Evolutionary conservation across 2,113 vertebrate genomes (phyloP), one percentile per base, ranked within the genome.

Genomic region (Apodemus speciosus): DNA sequence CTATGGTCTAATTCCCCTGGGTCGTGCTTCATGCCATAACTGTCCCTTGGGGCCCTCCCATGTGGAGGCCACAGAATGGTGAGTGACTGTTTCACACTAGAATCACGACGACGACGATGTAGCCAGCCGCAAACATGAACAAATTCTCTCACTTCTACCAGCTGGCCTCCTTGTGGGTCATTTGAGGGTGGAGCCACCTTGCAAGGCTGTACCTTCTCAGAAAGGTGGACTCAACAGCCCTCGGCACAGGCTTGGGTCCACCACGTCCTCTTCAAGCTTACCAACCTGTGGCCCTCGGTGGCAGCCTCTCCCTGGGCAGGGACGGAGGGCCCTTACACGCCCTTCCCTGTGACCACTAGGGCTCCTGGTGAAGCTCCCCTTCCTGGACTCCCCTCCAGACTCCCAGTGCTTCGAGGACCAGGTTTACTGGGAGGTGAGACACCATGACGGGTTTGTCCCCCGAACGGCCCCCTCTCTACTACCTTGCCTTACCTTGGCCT

Each of bases 341-440:
- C 38, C 14, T 51, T 30, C 91, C 35, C 88, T 25, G 1, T 72
- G 85, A 9, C 46, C 9, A n/a, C 43, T 92, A 99, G 99, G 99
- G 56, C 97, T 98, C 68, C 84, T 99, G 85, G 87, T 99, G 97
- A 99, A 97, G 96, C 76, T 96, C n/a, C 98, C 98, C 0, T 23
- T 95, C 53, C 97, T 98, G 84, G 98, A 98, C 0, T 69, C 98
- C 1, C 98, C 98, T 6, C 80, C 97, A 6, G 98, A 98, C 69
- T 86, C 93, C 3, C 96, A 95, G 51, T 97, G 97, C 97, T 98
- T 71, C 3, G 99, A 99, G 69, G 99, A 98, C 97, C 85, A 88
- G 51, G 68, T 98, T 90, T 98, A 98, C 95, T 98, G 98, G 98
- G 99, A 99, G 99, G 99, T 99, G 92, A 98, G 98, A 83, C 49